A percentile compares a stretch with the other conserved stretches of the same genome.
Evolutionary conservation across 2,797 vertebrate genomes (phyloP).

Genomic region (Diglossa cyanea): DNA sequence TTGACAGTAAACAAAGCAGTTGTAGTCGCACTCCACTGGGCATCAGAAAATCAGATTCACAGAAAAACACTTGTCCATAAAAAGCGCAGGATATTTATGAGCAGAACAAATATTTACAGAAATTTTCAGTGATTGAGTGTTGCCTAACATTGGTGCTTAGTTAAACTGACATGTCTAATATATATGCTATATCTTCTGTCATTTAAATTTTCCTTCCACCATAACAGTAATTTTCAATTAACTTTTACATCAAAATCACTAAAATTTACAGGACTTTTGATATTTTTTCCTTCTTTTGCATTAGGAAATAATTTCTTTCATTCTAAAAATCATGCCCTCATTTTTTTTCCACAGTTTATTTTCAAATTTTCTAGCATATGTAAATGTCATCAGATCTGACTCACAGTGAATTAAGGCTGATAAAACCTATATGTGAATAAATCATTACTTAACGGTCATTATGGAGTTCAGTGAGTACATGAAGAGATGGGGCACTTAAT

Average conservation of each 20-base stretch:
- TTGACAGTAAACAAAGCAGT: constrained; percentile 30
- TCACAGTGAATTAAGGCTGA: not conserved
- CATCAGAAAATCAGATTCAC: constrained; percentile 51
- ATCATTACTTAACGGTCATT: not conserved
- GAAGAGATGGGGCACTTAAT: not conserved
- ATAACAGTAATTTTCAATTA: not conserved
- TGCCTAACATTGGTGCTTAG: not conserved
- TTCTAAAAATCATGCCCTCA: not conserved
- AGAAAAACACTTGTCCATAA: not conserved
- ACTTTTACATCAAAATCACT: not conserved
- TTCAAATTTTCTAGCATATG: not conserved
- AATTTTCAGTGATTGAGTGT: not conserved
- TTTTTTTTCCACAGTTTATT: not conserved
- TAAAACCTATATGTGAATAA: not conserved
- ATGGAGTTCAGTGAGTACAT: not conserved
- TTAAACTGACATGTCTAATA: not conserved
- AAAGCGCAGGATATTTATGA: not conserved
- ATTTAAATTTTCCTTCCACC: not conserved
- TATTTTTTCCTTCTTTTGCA: not conserved
- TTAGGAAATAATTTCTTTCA: not conserved
- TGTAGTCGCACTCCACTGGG: not conserved
- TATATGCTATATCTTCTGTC: not conserved
- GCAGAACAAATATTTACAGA: not conserved
- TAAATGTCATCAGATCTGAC: not conserved
- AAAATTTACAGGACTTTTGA: not conserved